Evolutionary conservation across 2,888 invertebrate genomes (phyloP), one percentile per base, ranked within the genome.

Genomic region (Pammene fasciana): DNA sequence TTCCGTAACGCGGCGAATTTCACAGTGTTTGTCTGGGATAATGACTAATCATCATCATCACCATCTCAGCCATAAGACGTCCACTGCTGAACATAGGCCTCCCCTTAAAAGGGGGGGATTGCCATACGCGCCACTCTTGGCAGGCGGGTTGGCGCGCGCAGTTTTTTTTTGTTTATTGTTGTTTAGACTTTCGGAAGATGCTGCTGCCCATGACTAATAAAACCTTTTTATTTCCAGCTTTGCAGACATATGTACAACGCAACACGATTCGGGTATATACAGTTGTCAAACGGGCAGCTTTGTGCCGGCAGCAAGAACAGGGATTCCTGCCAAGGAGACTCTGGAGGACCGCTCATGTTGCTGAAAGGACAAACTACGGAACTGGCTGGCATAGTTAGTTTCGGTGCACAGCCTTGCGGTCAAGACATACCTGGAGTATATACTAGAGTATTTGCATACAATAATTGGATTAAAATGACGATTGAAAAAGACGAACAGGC

Each of bases 301-400:
- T 68, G 68, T 34, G 68, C 68, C 7, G 68, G 68, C 11, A 48
- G 68, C 5, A 62, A 68, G 55, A 56, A 62, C 16, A 62, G 62
- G 13, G 68, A 68, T 26, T 48, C 68, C 6, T 68, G 68, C 6
- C 34, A 1, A 5, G 68, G 68, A 0, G 68, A 68, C 50, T 48
- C 62, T 0, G 68, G 68, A 8, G 62, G 68, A 0, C 68, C 68
- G 5, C 41, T 68, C 13, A 68, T 68, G 62, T 10, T 57, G 4
- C 4, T 45, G 0, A 62, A 68, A 6, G n/a, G 62, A 2, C 0
- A 13, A 5, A 50, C 41, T 0, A 64, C 43, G 3, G 68, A 68
- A 36, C 7, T 68, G n/a, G 68, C 50, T n/a, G 68, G 68, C 2
- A 62, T 68, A 10, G 62, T 68, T 1, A 68, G 68, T n/a, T 68